A percentile compares a stretch with the other conserved stretches of the same genome.
Evolutionary conservation across 2,888 invertebrate genomes (phyloP).

Genomic region (Pyrochroa serraticornis): DNA sequence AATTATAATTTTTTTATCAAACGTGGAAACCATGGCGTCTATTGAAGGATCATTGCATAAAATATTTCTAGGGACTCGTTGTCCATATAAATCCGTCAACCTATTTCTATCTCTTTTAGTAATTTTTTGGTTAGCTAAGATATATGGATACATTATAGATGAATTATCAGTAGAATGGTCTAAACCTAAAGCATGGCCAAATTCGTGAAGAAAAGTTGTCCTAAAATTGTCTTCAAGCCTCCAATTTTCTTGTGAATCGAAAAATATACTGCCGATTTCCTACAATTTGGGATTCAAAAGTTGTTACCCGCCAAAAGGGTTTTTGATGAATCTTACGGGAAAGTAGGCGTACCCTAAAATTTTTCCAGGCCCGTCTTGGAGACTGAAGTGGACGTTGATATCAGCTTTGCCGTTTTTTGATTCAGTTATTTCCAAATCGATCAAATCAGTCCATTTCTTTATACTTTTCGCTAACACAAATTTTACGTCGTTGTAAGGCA

Average conservation of each 20-base stretch:
- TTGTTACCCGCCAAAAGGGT: not conserved
- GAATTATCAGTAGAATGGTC: conserved; percentile 22
- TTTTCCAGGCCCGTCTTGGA: conserved; percentile 1
- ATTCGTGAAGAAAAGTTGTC: conserved; percentile 35
- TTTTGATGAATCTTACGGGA: conserved; percentile 1
- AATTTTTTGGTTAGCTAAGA: not conserved
- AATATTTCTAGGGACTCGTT: not conserved
- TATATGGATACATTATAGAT: conserved; percentile 31
- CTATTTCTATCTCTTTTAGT: not conserved
- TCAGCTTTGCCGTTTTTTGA: not conserved
- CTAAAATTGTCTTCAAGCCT: not conserved
- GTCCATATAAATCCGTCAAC: not conserved
- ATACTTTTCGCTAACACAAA: conserved; percentile 1
- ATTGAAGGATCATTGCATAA: not conserved
- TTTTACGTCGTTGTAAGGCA: not conserved
- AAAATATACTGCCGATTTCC: conserved; percentile 14
- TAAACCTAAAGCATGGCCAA: conserved; percentile 40
- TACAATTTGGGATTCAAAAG: not conserved
- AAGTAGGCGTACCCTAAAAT: conserved; percentile 16
- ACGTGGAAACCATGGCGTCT: not conserved
- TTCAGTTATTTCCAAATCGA: conserved; percentile 15
- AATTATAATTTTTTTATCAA: not conserved
- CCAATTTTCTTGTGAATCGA: conserved; percentile 23
- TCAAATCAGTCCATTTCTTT: conserved; percentile 1
- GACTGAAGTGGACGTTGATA: conserved; percentile 6